Evolutionary conservation across 2,797 vertebrate species (phyloP), one percentile per base, ranked within the genome.

Genomic region (Parauchenoglanis punctatus): DNA sequence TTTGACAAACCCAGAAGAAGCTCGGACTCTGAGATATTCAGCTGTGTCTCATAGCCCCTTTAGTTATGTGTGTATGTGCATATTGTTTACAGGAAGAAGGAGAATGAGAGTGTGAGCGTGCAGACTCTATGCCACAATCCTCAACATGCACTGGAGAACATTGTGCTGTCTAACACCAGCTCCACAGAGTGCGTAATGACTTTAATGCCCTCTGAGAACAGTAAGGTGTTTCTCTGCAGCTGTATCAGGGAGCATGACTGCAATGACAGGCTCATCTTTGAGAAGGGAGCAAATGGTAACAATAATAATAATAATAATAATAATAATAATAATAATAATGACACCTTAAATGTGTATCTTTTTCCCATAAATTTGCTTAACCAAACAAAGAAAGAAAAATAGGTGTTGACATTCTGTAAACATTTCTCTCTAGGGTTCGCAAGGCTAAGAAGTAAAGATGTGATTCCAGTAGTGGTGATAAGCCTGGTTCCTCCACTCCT

Each of bases 191-290:
- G 97, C 91, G 83, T 95, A 91, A 97, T 98, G 97, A 92, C 91
- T 85, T 92, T 91, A 0, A 95, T 96, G 93, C 94, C 95, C 4
- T 92, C 92, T 0, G 93, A 95, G 12, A 93, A 95, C 0, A 95
- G 95, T 0, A 61, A 89, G 87, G 89, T 96, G 92, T 97, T 96
- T 92, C 90, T 97, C 86, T 98, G 97, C 0, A 96, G 96, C 85
- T 98, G 97, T 0, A 93, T 93, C 10, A 94, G 95, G 0, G 96
- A 97, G 85, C 96, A 97, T 4, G 97, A 98, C 78, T 98, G 97
- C 91, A 98, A 98, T 0, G 97, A 98, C 91, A 96, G 91, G 20
- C 97, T 98, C 25, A 93, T 97, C 91, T 98, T 98, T 81, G 95
- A 97, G 83, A 96, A 97, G 83, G 94, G 95, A 86, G 94, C 95